Conservation (phyloP, 2,888 invertebrate species). For the Drosophila paracracens region DNA sequence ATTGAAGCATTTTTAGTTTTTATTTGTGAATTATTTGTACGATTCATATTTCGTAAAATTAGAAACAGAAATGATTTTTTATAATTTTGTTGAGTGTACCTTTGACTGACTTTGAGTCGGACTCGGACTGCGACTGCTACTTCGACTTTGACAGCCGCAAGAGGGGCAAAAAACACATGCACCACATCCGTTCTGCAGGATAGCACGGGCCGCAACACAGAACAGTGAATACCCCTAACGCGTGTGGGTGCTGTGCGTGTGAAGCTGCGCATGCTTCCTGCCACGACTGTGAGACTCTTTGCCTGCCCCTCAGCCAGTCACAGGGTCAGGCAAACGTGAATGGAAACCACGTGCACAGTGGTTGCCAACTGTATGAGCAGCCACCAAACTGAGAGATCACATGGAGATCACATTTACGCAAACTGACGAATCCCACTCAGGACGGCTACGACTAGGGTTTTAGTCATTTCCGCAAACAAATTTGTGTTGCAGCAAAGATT, state of each 20-base stretch:
- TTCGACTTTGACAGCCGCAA: conserved; percentile 13
- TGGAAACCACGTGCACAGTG: conserved; percentile 50
- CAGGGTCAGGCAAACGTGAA: conserved; percentile 35
- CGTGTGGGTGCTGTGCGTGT: conserved; percentile 46
- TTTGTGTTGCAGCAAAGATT: not conserved
- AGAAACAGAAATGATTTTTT: not conserved
- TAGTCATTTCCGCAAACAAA: not conserved
- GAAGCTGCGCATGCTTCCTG: conserved; percentile 78
- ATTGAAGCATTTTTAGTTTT: too few relatives aligned
- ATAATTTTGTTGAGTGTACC: not conserved
- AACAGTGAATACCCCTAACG: conserved; percentile 28
- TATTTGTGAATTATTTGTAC: not conserved
- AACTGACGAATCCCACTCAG: not conserved
- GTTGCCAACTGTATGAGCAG: conserved; percentile 24
- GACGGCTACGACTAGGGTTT: too few relatives aligned
- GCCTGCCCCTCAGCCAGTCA: conserved; percentile 2
- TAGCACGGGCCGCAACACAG: conserved; percentile 38
- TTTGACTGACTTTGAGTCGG: not conserved
- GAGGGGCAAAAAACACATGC: conserved; percentile 54
- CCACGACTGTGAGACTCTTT: conserved; percentile 19
- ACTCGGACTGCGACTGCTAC: not conserved
- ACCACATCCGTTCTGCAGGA: conserved; percentile 66
- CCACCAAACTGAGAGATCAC: not conserved
- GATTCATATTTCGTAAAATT: not conserved
- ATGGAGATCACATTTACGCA: not conserved